phyloP scores from a whole-genome alignment of 2,888 invertebrate genomes.

The Pyrocoelia pectoralis region DNA sequence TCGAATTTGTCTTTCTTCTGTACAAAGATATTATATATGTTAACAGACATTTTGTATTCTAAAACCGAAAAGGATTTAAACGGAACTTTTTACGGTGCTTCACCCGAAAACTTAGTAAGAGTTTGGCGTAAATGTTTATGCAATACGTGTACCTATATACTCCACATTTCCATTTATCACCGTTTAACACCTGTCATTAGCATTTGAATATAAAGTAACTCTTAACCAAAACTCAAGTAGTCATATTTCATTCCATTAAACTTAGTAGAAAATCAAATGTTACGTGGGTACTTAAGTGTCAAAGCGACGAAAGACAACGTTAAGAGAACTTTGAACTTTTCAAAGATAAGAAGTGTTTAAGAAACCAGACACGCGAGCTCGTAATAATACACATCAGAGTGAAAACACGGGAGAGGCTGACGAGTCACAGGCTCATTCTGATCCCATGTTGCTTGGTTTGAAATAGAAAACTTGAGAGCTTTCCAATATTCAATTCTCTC shows the following conservation, averaged over 20 bases:
- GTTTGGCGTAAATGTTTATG: neutral
- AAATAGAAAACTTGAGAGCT: constrained; percentile 34
- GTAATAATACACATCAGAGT: constrained; percentile 36
- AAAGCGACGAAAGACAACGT: neutral
- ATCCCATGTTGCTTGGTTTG: constrained; percentile 27
- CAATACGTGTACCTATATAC: too few relatives aligned
- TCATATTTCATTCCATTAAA: too few relatives aligned
- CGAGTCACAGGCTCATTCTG: constrained; percentile 31
- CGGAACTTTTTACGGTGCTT: neutral
- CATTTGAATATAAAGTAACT: too few relatives aligned
- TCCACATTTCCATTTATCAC: neutral
- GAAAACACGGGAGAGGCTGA: constrained; percentile 33
- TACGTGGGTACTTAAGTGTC: neutral
- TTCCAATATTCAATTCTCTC: constrained; percentile 27
- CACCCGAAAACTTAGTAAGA: neutral
- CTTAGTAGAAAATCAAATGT: too few relatives aligned
- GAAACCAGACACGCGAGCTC: constrained; percentile 35
- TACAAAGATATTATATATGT: neutral
- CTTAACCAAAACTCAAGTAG: too few relatives aligned
- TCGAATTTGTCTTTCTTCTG: too few relatives aligned
- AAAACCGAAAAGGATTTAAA: neutral
- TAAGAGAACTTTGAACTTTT: constrained; percentile 22
- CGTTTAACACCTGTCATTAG: too few relatives aligned
- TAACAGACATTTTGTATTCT: neutral
- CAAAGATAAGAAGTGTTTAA: constrained; percentile 28